These are phyloP conservation scores for Bombylius discolor DNA, from an alignment of 2,888 invertebrate species.

Conservation along the genomic window DNA sequence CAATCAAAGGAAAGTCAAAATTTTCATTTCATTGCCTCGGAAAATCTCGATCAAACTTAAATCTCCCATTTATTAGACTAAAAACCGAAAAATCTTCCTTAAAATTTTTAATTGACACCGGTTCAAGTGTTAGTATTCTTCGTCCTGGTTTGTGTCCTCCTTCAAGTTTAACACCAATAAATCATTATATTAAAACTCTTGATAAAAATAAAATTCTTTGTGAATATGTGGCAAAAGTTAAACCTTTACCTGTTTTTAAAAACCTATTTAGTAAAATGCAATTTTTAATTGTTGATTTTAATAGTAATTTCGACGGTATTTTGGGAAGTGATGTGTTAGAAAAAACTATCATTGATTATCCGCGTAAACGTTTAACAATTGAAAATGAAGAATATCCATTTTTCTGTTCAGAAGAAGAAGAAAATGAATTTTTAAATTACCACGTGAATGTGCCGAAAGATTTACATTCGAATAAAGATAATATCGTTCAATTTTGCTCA, in stretches of 20 bases:
- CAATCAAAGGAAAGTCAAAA: background rate
- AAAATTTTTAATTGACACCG: conserved; percentile 1
- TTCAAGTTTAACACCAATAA: background rate
- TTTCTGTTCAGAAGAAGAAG: background rate
- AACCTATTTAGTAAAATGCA: no score
- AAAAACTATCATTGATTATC: background rate
- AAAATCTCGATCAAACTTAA: background rate
- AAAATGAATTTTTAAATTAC: background rate
- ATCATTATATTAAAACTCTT: background rate
- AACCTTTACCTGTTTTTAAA: no score
- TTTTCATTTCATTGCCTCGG: background rate
- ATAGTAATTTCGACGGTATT: background rate
- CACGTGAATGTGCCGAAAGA: background rate
- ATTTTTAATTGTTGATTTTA: background rate
- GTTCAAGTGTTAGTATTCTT: background rate
- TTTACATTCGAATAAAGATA: background rate
- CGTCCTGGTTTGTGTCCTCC: background rate
- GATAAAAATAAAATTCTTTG: background rate
- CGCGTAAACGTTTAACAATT: background rate
- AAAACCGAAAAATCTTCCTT: background rate
- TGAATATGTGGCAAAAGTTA: background rate
- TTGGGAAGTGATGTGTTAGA: background rate
- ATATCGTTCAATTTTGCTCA: no score
- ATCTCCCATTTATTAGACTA: background rate
- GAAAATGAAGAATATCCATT: background rate